Percentiles rank a stretch among this genome's conserved stretches.
Evolutionary conservation across 2,113 vertebrate genomes (phyloP).

Genomic region (Phalacrocorax brasilianus): DNA sequence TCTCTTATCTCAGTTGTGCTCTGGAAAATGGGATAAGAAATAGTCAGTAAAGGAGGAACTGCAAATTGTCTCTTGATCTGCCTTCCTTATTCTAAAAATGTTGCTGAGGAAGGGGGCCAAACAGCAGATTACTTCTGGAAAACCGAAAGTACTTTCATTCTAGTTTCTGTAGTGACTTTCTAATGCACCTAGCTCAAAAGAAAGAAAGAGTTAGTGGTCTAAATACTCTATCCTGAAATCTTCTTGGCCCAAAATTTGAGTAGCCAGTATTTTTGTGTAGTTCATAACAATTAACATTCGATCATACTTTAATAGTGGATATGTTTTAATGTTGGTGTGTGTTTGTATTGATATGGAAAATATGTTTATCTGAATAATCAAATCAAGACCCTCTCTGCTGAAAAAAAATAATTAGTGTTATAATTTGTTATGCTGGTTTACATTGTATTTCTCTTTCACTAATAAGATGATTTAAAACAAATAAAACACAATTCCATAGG

Average conservation of each 20-base stretch:
- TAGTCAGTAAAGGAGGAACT: not conserved
- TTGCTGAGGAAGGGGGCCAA: not conserved
- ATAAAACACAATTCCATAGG: not conserved
- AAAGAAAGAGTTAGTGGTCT: not conserved
- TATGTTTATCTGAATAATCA: not conserved
- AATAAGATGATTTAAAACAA: not conserved
- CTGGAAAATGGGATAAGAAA: not conserved
- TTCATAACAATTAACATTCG: not conserved
- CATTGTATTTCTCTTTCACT: not conserved
- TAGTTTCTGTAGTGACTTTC: not conserved
- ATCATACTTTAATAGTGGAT: not conserved
- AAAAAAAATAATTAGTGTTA: not conserved
- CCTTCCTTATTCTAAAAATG: not conserved
- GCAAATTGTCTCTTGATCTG: not conserved
- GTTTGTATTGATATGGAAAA: not conserved
- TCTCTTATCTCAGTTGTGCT: not conserved
- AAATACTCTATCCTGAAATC: not conserved
- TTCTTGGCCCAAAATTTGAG: not conserved
- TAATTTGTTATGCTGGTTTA: not conserved
- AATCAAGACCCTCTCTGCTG: not conserved
- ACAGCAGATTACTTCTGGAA: not conserved
- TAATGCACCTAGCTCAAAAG: not conserved
- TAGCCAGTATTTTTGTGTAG: not conserved
- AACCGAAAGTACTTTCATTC: not conserved
- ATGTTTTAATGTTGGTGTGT: not conserved